Base-by-base conservation (phyloP, 2,113 vertebrate species). In the Brachionichthys hirsutus region DNA sequence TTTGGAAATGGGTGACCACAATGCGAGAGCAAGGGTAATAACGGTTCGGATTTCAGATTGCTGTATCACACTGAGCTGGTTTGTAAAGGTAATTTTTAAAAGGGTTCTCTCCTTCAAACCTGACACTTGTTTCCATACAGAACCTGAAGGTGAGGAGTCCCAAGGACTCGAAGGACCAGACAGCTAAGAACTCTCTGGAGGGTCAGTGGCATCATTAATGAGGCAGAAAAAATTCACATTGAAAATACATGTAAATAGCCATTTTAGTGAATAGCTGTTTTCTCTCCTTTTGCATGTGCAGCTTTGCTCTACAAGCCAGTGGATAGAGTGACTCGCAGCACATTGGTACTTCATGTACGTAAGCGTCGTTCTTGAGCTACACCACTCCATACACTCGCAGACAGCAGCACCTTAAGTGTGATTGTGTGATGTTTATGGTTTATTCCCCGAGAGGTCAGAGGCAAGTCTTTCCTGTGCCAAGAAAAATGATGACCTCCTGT, bases 301-400 rank as follows among this genome's bases (percentile, higher is more conserved):
- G 97, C 95, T 70, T 87, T 99, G 22, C 87, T 98, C 0, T 98
- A 98, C 78, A 98, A 98, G 82, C 97, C 97, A 0, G 97, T 99
- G 89, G 97, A 98, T 89, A 88, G 95, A 67, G 97, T 99, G 79
- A 99, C 96, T 0, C 93, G 97, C 72, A 98, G 95, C 90, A 99
- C 97, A 0, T 88, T 99, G 59, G 97, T 99, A 18, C 89, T 99
- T 38, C 97, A 99, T 17, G 97, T 99, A 80, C 96, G 97, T 96
- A 41, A 38, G 13, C 47, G 9, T 2, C 7, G 42, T 15, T 44
- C 42, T n/a, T 15, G 24, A 30, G 4, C 24, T 30, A 30, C 24
- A 30, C 24, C 24, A 30, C 24, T 6, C 24, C 8, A 30, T 6
- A 30, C 24, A 30, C 24, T 8, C 8, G 8, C 24, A 30, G 24